A percentile compares a stretch with the other conserved stretches of the same genome.
Conservation (phyloP, 2,797 vertebrate genomes). For the Onychomys arenicola region DNA sequence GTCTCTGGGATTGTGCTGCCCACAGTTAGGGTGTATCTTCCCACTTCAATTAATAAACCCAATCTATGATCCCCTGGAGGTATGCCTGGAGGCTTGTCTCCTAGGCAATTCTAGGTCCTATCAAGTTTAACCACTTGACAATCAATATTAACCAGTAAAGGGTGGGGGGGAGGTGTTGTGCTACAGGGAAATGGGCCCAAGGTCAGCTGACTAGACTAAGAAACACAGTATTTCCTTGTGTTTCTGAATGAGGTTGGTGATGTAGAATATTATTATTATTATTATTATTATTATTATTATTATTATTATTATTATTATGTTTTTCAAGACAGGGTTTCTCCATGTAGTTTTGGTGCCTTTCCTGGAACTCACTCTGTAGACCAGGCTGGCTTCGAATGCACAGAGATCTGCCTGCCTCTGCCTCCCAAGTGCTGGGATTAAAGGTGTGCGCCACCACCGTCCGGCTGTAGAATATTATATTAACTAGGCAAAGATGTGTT, state of each 20-base stretch:
- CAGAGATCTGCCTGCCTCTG: too few species aligned
- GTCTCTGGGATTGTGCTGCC: not conserved
- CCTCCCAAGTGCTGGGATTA: too few species aligned
- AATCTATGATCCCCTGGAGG: not conserved
- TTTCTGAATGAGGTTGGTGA: not conserved
- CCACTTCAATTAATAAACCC: not conserved
- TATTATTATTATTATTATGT: too few species aligned
- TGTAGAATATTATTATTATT: not conserved
- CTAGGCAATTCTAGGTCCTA: not conserved
- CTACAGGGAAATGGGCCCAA: not conserved
- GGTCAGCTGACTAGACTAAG: not conserved
- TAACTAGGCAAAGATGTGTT: not conserved
- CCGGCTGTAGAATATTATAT: not conserved
- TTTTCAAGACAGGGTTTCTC: too few species aligned
- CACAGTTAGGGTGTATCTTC: not conserved
- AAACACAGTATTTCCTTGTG: not conserved
- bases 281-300: too few species aligned
- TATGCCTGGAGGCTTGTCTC: not conserved
- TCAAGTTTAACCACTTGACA: not conserved
- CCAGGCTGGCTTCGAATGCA: too few species aligned
- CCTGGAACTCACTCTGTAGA: too few species aligned
- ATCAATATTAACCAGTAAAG: not conserved
- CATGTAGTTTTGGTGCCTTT: too few species aligned
- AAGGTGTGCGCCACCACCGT: too few species aligned
- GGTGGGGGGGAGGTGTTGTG: not conserved